A percentile compares a stretch with the other conserved stretches of the same genome.
These are phyloP conservation scores for Cinclus mexicanus DNA, from an alignment of 2,113 vertebrate genomes.

Conservation along the genomic window DNA sequence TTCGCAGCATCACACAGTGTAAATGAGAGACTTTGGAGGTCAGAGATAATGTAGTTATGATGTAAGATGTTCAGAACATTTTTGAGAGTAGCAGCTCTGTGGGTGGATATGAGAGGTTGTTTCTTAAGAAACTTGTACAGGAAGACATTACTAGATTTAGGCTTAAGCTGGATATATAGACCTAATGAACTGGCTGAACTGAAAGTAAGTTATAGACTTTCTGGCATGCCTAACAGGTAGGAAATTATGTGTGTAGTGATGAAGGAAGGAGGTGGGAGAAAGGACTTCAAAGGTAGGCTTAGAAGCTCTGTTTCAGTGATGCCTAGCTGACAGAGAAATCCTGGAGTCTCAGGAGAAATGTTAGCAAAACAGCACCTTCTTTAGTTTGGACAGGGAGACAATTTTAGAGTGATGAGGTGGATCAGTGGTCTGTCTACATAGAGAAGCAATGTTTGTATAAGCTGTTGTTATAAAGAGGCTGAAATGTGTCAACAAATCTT, in stretches of 20 bases:
- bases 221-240: background rate
- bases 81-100: background rate
- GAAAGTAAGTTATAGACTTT: background rate
- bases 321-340: background rate
- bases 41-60: background rate
- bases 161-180: background rate
- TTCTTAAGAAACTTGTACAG: background rate
- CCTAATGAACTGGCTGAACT: background rate
- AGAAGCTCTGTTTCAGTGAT: background rate
- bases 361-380: background rate
- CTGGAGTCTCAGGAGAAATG: background rate
- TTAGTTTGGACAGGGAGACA: background rate
- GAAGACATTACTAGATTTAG: background rate
- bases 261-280: background rate
- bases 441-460: background rate
- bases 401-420: background rate
- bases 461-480: background rate
- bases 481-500: background rate
- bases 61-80: background rate
- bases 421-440: constrained; percentile 6
- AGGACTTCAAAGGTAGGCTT: background rate
- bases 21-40: background rate
- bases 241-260: background rate
- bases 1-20: background rate
- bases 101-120: background rate